Base-by-base conservation (phyloP, 2,113 vertebrate genomes). In the Coptodon rendalli region DNA sequence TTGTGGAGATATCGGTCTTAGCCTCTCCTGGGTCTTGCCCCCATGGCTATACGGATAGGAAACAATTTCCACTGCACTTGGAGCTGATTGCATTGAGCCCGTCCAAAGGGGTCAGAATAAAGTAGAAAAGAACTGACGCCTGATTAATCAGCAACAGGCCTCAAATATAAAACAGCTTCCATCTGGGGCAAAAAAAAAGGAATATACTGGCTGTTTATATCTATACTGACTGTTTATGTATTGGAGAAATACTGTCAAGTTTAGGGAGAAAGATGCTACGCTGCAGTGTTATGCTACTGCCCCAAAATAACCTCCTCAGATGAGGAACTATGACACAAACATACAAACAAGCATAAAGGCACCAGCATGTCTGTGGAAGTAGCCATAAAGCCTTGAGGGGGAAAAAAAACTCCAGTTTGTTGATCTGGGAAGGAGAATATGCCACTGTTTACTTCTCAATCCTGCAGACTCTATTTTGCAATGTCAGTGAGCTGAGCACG, bases 31-130 rank as follows among this genome's bases (percentile, higher is more conserved):
- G 91, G 92, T 93, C 61, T 50, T 48, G 86, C 80, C 93, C 90
- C 91, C 86, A 66, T 61, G 63, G 91, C 95, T 93, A 88, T 93
- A 94, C 36, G 86, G 92, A 88, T 95, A 93, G 94, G 95, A 96
- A 95, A 92, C 86, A 94, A 95, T 96, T 96, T 95, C 84, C 88
- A 83, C 89, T 24, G 82, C 87, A 92, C 92, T 96, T 94, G 92
- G 89, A 91, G 73, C 92, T 96, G 95, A 96, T 95, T 96, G 94
- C 92, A 54, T 40, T 82, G 92, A 90, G 89, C 86, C 84, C 79
- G 80, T 94, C 89, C 90, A 83, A 92, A 87, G 80, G 84, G 92
- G 92, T 90, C 87, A 86, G 81, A 83, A 87, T 86, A 19, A 89
- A 84, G 80, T 3, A 83, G 59, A 71, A 45, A 91, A 48, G 34